Conservation (phyloP, 2,797 vertebrate genomes). For the Silurus lanzhouensis region DNA sequence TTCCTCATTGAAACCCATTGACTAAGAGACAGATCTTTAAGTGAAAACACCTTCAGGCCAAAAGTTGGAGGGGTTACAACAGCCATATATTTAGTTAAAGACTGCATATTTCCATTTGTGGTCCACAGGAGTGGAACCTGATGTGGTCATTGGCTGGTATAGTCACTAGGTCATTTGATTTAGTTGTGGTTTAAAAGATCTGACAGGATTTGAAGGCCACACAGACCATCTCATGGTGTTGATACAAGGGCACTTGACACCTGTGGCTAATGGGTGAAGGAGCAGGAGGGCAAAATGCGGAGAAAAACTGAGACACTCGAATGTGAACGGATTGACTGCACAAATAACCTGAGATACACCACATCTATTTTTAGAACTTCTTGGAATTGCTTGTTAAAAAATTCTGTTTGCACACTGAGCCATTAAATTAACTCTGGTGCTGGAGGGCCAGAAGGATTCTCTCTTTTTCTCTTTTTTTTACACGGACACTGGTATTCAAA, state of each 20-base stretch:
- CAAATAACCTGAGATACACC: neutral
- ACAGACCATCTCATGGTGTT: neutral
- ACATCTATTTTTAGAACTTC: neutral
- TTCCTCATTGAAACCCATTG: too few species aligned
- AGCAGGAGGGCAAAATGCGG: neutral
- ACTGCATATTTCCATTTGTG: neutral
- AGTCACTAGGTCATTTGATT: neutral
- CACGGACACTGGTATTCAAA: neutral
- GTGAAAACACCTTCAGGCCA: too few species aligned
- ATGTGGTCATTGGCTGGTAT: neutral
- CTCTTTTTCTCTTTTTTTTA: too few species aligned
- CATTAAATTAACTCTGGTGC: constrained; percentile 21
- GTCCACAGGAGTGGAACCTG: neutral
- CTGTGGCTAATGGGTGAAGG: too few species aligned
- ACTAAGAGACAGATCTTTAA: too few species aligned
- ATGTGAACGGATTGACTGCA: neutral
- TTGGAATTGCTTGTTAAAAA: neutral
- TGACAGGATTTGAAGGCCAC: neutral
- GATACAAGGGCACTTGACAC: neutral
- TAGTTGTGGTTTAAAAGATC: neutral
- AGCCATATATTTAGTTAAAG: too few species aligned
- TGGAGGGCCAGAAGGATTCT: neutral
- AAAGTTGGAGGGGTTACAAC: too few species aligned
- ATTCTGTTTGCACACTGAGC: constrained; percentile 1
- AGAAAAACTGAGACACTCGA: neutral